phyloP scores from a whole-genome alignment of 2,797 vertebrate species.

The Saxicola maurus region DNA sequence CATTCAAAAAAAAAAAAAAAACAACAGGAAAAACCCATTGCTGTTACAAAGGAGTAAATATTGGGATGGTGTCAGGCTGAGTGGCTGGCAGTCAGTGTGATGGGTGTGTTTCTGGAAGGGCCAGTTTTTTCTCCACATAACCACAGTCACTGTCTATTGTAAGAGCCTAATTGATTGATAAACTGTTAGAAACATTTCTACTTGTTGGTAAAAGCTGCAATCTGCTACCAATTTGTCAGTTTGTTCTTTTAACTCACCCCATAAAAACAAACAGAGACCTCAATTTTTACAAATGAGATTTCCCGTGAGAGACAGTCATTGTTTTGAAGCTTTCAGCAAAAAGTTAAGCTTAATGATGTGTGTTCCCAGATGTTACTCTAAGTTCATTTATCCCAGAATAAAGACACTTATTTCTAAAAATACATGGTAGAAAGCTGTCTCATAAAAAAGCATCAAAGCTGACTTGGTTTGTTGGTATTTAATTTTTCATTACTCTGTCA shows the following conservation, averaged over 20 bases:
- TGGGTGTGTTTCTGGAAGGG: slow-evolving; percentile 63
- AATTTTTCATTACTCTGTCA: slow-evolving; percentile 42
- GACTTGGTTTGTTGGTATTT: slow-evolving; percentile 22
- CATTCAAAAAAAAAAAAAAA: slow-evolving; percentile 5
- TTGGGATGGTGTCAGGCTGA: slow-evolving; percentile 53
- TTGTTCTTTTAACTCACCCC: slow-evolving; percentile 10
- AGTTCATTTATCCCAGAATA: slow-evolving; percentile 23
- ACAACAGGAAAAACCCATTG: background rate
- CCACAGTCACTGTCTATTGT: slow-evolving; percentile 62
- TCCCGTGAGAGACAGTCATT: background rate
- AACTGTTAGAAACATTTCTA: slow-evolving; percentile 76
- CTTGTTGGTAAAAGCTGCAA: slow-evolving; percentile 71
- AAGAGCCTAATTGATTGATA: slow-evolving; percentile 49
- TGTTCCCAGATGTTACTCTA: slow-evolving; percentile 49
- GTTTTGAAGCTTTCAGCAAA: slow-evolving; percentile 50
- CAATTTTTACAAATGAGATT: slow-evolving; percentile 58
- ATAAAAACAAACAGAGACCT: slow-evolving; percentile 44
- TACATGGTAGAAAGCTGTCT: slow-evolving; percentile 5
- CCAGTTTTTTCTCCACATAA: slow-evolving; percentile 62
- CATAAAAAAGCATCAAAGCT: slow-evolving; percentile 33
- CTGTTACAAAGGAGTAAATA: slow-evolving; percentile 28
- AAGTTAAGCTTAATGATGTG: slow-evolving; percentile 45
- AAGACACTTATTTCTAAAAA: slow-evolving; percentile 44
- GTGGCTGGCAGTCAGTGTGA: slow-evolving; percentile 35
- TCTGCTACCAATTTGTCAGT: slow-evolving; percentile 74